phyloP scores from a whole-genome alignment of 2,888 invertebrate species.

The Macaria liturata region DNA sequence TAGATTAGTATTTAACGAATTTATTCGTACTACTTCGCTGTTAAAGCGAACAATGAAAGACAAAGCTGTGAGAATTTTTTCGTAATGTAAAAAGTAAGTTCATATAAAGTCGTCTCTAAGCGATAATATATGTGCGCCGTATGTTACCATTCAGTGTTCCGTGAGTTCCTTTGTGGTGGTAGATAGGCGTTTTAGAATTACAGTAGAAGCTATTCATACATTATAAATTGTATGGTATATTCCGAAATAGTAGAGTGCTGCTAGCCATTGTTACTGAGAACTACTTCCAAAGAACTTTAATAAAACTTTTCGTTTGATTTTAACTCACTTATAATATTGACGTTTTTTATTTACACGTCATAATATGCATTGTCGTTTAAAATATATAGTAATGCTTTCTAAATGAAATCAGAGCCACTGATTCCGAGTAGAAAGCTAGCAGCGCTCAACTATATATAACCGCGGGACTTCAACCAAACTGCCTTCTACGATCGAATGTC shows the following conservation, averaged over 20 bases:
- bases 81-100: slow-evolving; percentile 80
- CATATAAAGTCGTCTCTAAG: slow-evolving; percentile 61
- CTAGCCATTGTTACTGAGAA: too few species aligned
- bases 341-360: too few species aligned
- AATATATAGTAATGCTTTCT: too few species aligned
- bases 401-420: too few species aligned
- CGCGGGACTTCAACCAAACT: slow-evolving; percentile 17
- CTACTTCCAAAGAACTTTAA: too few species aligned
- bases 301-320: too few species aligned
- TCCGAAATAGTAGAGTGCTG: neutral
- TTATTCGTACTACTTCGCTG: slow-evolving; percentile 76
- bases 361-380: too few species aligned
- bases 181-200: slow-evolving; percentile 48
- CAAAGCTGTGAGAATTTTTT: slow-evolving; percentile 69
- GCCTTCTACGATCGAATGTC: slow-evolving; percentile 30
- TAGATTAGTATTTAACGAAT: slow-evolving; percentile 77
- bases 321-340: too few species aligned
- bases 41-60: slow-evolving; percentile 81
- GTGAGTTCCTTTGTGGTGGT: slow-evolving; percentile 57
- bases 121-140: slow-evolving; percentile 57
- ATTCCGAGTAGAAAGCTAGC: too few species aligned
- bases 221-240: slow-evolving; percentile 8
- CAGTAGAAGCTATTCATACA: slow-evolving; percentile 25
- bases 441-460: neutral
- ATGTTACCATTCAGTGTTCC: slow-evolving; percentile 45